These are phyloP conservation scores for Masnerella sp. DNA, from an alignment of 2,888 invertebrate genomes.

Conservation along the genomic window DNA sequence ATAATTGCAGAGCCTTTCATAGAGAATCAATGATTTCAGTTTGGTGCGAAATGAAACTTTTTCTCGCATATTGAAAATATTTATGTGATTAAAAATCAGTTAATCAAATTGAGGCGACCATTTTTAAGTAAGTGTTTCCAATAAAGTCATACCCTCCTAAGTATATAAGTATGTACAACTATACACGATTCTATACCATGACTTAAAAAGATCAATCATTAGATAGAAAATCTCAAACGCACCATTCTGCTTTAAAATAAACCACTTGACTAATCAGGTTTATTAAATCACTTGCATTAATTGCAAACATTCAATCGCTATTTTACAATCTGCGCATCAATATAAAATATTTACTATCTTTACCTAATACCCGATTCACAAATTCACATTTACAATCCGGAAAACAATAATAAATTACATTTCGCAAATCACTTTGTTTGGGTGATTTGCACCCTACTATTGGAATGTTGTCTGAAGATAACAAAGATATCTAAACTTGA, in stretches of 20 bases:
- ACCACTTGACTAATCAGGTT: conserved; percentile 33
- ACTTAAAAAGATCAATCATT: conserved; percentile 15
- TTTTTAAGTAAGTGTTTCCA: conserved; percentile 16
- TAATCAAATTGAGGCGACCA: no score
- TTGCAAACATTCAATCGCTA: conserved; percentile 3
- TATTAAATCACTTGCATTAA: conserved; percentile 10
- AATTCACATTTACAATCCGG: conserved; percentile 3
- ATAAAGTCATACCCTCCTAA: conserved; percentile 20
- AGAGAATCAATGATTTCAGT: no score
- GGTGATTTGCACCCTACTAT: no score
- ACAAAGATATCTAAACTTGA: no score
- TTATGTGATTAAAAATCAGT: no score
- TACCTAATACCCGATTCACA: background rate
- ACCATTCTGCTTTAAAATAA: conserved; percentile 14
- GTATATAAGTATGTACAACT: conserved; percentile 31
- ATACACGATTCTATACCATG: conserved; percentile 11
- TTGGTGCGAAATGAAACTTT: no score
- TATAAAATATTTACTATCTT: background rate
- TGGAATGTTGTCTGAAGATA: conserved; percentile 23
- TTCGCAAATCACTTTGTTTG: no score
- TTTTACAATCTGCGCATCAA: conserved; percentile 5
- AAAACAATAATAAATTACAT: background rate
- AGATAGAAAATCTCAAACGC: conserved; percentile 17
- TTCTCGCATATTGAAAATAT: no score
- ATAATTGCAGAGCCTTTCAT: no score